Evolutionary conservation across 2,888 invertebrate species (phyloP).

Genomic region (Caenorhabditis sp.): DNA sequence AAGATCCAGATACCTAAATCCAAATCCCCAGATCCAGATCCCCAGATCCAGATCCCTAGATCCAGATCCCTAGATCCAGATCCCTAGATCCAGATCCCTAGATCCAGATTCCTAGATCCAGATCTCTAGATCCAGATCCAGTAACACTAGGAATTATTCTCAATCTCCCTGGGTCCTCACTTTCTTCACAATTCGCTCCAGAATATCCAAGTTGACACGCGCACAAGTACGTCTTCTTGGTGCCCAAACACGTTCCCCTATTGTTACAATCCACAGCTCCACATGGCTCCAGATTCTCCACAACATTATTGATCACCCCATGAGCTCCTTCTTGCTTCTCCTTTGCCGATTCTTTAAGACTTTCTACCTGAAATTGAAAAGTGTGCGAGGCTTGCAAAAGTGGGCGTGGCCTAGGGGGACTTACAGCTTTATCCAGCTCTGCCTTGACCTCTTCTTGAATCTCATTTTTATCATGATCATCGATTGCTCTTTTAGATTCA

Average conservation of each 20-base stretch:
- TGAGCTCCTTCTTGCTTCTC: slow-evolving; percentile 24
- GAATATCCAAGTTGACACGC: slow-evolving; percentile 63
- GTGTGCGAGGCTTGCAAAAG: too few species aligned
- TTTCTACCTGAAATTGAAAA: too few species aligned
- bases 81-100: too few species aligned
- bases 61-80: too few species aligned
- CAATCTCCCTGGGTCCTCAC: too few species aligned
- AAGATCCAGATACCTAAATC: too few species aligned
- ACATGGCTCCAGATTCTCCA: slow-evolving; percentile 27
- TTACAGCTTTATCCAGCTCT: slow-evolving; percentile 41
- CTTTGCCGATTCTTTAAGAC: slow-evolving; percentile 29
- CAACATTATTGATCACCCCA: slow-evolving; percentile 9
- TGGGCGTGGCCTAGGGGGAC: too few species aligned
- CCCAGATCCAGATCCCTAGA: too few species aligned
- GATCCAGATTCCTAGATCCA: too few species aligned
- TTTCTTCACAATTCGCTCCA: slow-evolving; percentile 64
- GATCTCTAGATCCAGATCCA: too few species aligned
- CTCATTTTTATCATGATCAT: slow-evolving; percentile 22
- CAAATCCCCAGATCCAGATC: too few species aligned
- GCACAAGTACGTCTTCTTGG: slow-evolving; percentile 58
- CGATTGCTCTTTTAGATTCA: slow-evolving; percentile 20
- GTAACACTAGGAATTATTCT: too few species aligned
- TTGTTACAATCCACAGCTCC: slow-evolving; percentile 58
- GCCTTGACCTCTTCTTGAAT: slow-evolving; percentile 38
- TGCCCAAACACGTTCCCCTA: slow-evolving; percentile 63